These are phyloP conservation scores for Trinectes maculatus DNA, from an alignment of 2,113 vertebrate genomes.

Conservation along the genomic window DNA sequence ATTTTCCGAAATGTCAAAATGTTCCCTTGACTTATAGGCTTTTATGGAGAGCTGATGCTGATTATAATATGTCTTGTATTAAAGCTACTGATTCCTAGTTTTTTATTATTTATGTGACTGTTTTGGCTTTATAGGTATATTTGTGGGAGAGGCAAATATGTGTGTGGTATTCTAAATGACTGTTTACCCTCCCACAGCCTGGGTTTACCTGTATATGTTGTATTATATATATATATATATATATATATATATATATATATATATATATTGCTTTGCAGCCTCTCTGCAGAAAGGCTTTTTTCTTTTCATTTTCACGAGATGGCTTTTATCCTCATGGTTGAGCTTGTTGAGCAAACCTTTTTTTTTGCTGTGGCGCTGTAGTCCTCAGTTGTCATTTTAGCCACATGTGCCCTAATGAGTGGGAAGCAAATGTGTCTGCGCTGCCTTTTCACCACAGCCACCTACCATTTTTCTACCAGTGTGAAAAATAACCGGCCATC, in stretches of 20 bases:
- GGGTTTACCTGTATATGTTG: too few species aligned
- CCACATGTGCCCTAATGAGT: constrained; percentile 31
- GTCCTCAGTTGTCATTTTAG: constrained; percentile 29
- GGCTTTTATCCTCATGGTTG: constrained; percentile 35
- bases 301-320: constrained; percentile 16
- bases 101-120: too few species aligned
- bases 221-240: too few species aligned
- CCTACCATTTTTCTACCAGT: constrained; percentile 21
- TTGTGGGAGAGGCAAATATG: not conserved
- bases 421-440: constrained; percentile 24
- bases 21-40: not conserved
- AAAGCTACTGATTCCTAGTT: not conserved
- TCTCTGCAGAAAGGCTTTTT: not conserved
- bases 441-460: constrained; percentile 13
- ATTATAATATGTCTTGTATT: not conserved
- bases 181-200: too few species aligned
- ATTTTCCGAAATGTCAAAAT: not conserved
- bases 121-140: not conserved
- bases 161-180: not conserved
- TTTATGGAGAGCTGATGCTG: not conserved
- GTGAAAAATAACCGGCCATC: constrained; percentile 5
- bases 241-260: too few species aligned
- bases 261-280: too few species aligned
- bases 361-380: constrained; percentile 5
- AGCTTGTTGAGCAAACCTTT: constrained; percentile 6